Conservation (phyloP, 2,888 invertebrate genomes). For the Hemistola chrysoprasaria region DNA sequence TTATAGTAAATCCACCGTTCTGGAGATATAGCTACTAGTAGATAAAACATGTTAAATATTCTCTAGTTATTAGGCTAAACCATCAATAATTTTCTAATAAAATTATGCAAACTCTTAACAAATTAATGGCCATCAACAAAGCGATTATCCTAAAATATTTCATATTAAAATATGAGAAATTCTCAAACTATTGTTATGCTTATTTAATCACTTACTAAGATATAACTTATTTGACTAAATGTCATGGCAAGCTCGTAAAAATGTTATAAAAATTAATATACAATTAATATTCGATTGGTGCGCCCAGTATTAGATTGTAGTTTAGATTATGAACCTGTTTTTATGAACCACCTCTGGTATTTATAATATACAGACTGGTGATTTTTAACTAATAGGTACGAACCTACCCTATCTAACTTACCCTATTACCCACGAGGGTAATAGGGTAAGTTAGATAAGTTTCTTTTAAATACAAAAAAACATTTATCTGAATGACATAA, state of each 20-base stretch:
- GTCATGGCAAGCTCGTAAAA: constrained; percentile 20
- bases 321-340: constrained; percentile 37
- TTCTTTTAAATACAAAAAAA: no score
- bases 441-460: no score
- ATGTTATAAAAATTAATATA: constrained; percentile 18
- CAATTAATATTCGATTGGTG: constrained; percentile 14
- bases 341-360: constrained; percentile 13
- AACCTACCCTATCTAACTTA: no score
- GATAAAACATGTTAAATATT: no score
- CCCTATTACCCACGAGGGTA: no score
- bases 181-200: constrained; percentile 26
- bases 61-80: no score
- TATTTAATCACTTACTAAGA: constrained; percentile 17
- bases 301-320: constrained; percentile 23
- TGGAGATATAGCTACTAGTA: no score
- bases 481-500: no score
- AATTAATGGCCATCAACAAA: constrained; percentile 16
- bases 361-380: constrained; percentile 12
- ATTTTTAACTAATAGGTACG: constrained; percentile 30
- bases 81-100: constrained; percentile 4
- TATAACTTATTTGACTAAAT: constrained; percentile 23
- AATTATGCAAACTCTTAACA: constrained; percentile 11
- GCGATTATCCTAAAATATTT: constrained; percentile 8
- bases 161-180: constrained; percentile 6
- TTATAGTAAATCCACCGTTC: no score